Conservation (phyloP, 2,113 vertebrate genomes). For the Colistium nudipinnis region DNA sequence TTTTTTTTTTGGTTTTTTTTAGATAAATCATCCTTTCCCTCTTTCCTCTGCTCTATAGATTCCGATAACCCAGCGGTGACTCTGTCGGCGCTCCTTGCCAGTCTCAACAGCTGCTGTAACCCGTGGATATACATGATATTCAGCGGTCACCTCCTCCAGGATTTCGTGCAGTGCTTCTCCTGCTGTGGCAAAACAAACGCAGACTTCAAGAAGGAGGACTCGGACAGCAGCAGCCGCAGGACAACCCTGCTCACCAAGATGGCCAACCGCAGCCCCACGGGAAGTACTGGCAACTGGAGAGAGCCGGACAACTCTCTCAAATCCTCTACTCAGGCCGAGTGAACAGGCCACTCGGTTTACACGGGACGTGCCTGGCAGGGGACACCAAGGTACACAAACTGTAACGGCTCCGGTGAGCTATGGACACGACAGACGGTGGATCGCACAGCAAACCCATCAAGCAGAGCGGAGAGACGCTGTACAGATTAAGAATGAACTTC, state of each 20-base stretch:
- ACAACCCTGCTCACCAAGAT: constrained; percentile 86
- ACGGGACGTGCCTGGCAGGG: constrained; percentile 2
- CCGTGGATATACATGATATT: constrained; percentile 99
- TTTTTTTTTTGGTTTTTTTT: too few relatives aligned
- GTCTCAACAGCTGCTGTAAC: constrained; percentile 97
- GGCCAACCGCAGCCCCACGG: constrained; percentile 86
- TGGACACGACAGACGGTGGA: not conserved
- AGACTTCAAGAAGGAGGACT: constrained; percentile 88
- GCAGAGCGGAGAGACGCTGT: not conserved
- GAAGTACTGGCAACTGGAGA: constrained; percentile 84
- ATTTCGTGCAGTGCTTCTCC: constrained; percentile 87
- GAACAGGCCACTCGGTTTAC: constrained; percentile 57
- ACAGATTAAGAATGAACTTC: not conserved
- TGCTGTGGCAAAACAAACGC: constrained; percentile 82
- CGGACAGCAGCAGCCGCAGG: constrained; percentile 88
- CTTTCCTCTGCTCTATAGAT: constrained; percentile 76
- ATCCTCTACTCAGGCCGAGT: constrained; percentile 80
- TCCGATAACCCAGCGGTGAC: constrained; percentile 90
- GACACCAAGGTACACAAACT: constrained; percentile 21
- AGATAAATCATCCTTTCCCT: constrained; percentile 37
- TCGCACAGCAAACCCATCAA: not conserved
- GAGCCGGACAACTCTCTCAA: constrained; percentile 82
- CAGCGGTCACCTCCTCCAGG: constrained; percentile 94
- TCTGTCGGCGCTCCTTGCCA: constrained; percentile 91
- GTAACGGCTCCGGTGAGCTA: not conserved